Conservation (phyloP, 2,113 vertebrate species). For the Syrrhaptes paradoxus region DNA sequence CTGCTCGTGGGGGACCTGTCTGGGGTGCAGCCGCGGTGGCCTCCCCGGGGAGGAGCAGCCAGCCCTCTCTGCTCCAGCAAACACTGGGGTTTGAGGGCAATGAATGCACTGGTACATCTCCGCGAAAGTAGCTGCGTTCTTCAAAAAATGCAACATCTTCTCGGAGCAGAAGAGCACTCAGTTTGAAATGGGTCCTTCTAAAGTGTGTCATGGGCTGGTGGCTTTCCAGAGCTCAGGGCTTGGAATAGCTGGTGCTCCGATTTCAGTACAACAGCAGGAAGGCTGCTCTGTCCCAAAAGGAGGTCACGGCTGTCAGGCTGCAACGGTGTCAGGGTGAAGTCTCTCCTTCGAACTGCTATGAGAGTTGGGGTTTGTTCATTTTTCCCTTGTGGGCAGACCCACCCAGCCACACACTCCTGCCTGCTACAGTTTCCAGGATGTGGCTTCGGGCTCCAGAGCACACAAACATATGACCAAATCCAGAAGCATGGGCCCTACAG, state of each 20-base stretch:
- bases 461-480: background rate
- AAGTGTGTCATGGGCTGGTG: background rate
- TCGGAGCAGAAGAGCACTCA: background rate
- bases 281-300: background rate
- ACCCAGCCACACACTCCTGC: background rate
- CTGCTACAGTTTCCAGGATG: background rate
- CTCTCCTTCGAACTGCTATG: background rate
- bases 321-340: background rate
- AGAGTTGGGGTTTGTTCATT: background rate
- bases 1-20: accelerated
- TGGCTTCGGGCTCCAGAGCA: background rate
- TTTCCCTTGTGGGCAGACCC: background rate
- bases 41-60: background rate
- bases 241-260: background rate
- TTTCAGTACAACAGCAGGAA: background rate
- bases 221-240: background rate
- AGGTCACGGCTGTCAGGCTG: background rate
- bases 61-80: background rate
- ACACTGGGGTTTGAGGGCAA: background rate
- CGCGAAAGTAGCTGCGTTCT: background rate
- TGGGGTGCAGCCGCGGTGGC: background rate
- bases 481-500: background rate
- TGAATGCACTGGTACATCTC: background rate
- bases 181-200: background rate
- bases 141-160: background rate